Evolutionary conservation across 1,140 invertebrate species (phyloP).

Genomic region (Orius insidiosus): DNA sequence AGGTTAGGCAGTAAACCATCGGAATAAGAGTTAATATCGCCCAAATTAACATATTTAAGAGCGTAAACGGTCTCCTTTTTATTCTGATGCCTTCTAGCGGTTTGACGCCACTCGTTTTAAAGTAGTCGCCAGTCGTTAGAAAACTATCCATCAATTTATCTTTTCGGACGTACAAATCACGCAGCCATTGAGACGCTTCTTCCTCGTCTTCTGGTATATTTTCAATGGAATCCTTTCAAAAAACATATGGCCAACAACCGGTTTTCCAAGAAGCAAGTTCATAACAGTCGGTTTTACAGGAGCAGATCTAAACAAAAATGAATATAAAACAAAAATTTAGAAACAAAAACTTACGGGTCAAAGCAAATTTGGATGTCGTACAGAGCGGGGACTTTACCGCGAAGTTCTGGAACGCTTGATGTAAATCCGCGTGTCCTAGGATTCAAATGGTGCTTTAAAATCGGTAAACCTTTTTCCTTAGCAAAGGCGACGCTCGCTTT

Average conservation of each 20-base stretch:
- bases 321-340: no score
- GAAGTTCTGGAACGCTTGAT: constrained; percentile 50
- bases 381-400: constrained; percentile 60
- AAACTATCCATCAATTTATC: constrained; percentile 69
- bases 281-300: constrained; percentile 55
- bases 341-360: constrained; percentile 34
- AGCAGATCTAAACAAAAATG: constrained; percentile 1
- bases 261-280: constrained; percentile 62
- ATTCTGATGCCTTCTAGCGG: constrained; percentile 36
- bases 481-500: constrained; percentile 76
- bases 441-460: constrained; percentile 75
- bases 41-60: constrained; percentile 51
- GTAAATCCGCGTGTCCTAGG: constrained; percentile 87
- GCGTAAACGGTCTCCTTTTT: constrained; percentile 39
- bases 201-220: constrained; percentile 64
- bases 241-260: constrained; percentile 55
- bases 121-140: constrained; percentile 64
- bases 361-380: constrained; percentile 75
- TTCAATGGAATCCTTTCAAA: constrained; percentile 65
- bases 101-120: constrained; percentile 49
- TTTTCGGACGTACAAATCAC: constrained; percentile 63
- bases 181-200: constrained; percentile 60
- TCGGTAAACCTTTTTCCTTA: constrained; percentile 62
- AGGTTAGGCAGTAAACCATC: constrained; percentile 49
- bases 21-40: constrained; percentile 45